A percentile compares a stretch with the other conserved stretches of the same genome.
Evolutionary conservation across 2,888 invertebrate genomes (phyloP).

Genomic region (Drosophila mayaguana): DNA sequence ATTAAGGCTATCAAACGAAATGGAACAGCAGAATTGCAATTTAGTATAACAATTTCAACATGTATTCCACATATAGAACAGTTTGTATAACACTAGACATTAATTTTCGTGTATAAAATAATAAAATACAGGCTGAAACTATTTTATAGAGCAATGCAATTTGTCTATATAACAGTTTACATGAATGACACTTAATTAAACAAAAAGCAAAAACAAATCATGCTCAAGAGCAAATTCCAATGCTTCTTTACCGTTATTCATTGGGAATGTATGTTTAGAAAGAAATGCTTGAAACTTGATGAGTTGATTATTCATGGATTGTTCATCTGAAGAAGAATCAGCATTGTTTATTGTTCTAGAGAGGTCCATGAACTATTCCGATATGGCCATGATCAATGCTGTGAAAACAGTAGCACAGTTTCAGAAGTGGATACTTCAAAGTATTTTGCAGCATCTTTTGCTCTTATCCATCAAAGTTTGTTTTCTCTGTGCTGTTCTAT

Average conservation of each 20-base stretch:
- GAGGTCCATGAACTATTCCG: slow-evolving; percentile 34
- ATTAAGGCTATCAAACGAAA: too few species aligned
- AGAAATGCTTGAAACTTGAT: slow-evolving; percentile 2
- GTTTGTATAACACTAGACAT: not conserved
- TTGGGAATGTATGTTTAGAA: not conserved
- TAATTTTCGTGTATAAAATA: not conserved
- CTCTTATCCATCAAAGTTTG: slow-evolving; percentile 1
- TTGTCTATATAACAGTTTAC: slow-evolving; percentile 1
- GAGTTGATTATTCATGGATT: slow-evolving; percentile 28
- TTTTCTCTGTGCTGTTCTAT: not conserved
- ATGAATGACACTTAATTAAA: slow-evolving; percentile 5
- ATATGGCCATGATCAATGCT: slow-evolving; percentile 16
- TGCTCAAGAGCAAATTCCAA: slow-evolving; percentile 9
- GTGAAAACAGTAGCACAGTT: slow-evolving; percentile 34
- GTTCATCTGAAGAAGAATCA: slow-evolving; percentile 24
- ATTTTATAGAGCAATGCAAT: not conserved
- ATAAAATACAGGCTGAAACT: too few species aligned
- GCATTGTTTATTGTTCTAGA: slow-evolving; percentile 28
- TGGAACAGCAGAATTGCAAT: not conserved
- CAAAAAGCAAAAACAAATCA: not conserved
- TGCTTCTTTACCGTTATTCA: slow-evolving; percentile 6
- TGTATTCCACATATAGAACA: not conserved
- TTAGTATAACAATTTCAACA: not conserved
- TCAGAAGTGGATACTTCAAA: slow-evolving; percentile 36
- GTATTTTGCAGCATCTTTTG: slow-evolving; percentile 39